Evolutionary conservation across 2,113 vertebrate genomes (phyloP).

Genomic region (Cephalopterus ornatus): DNA sequence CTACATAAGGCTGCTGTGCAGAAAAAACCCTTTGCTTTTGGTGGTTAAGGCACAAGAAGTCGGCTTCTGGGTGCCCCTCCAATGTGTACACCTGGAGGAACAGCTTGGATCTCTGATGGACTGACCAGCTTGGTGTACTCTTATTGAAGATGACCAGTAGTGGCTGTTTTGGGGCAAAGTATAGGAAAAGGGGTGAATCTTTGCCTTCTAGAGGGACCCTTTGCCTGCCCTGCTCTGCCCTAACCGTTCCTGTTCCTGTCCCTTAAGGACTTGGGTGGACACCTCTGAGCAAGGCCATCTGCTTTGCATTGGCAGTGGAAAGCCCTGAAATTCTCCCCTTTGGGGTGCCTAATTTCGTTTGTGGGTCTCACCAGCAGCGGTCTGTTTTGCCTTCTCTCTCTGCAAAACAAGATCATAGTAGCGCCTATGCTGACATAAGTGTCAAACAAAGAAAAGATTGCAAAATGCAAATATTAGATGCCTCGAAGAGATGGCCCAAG

Average conservation of each 20-base stretch:
- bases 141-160: neutral
- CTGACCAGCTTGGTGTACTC: neutral
- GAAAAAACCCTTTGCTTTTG: neutral
- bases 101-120: neutral
- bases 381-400: neutral
- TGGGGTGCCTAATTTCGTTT: neutral
- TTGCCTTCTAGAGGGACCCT: neutral
- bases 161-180: neutral
- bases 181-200: neutral
- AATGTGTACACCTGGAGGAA: accelerated
- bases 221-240: neutral
- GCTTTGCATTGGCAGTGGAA: neutral
- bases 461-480: neutral
- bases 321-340: neutral
- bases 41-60: neutral
- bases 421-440: accelerated
- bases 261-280: neutral
- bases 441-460: neutral
- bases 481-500: neutral
- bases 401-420: neutral
- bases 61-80: neutral
- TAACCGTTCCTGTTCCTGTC: neutral
- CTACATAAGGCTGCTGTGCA: neutral
- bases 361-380: neutral
- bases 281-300: neutral